phyloP scores from a whole-genome alignment of 2,888 invertebrate genomes.

The Mesorhabditis belari region DNA sequence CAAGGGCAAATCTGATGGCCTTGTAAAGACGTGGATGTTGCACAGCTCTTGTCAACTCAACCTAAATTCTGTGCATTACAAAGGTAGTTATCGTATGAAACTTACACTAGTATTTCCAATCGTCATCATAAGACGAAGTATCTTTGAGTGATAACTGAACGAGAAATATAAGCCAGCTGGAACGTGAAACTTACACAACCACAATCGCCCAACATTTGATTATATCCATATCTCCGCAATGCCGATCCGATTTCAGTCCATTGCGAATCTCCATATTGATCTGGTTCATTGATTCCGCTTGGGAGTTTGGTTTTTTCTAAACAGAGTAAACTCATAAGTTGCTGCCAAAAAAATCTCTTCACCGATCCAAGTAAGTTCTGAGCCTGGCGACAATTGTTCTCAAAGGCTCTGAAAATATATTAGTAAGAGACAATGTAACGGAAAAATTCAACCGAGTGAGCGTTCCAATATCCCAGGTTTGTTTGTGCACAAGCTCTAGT shows the following conservation, averaged over 20 bases:
- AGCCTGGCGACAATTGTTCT: too few relatives aligned
- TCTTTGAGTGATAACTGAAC: background rate
- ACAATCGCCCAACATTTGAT: background rate
- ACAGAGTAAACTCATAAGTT: background rate
- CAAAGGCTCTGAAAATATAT: too few relatives aligned
- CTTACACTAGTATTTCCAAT: background rate
- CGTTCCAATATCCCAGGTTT: background rate
- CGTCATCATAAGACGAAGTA: background rate
- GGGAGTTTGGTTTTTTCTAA: background rate
- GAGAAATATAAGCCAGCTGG: too few relatives aligned
- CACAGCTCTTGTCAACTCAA: background rate
- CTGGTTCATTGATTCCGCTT: background rate
- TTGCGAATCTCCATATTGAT: background rate
- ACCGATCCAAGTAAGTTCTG: too few relatives aligned
- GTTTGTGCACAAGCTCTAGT: background rate
- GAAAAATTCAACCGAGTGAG: too few relatives aligned
- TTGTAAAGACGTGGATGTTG: background rate
- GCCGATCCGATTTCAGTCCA: too few relatives aligned
- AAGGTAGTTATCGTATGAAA: too few relatives aligned
- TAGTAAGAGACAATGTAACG: too few relatives aligned
- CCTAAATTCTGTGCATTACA: too few relatives aligned
- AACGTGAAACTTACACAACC: background rate
- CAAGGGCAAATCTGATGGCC: background rate
- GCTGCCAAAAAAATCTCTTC: too few relatives aligned
- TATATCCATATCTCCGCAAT: background rate